phyloP scores from a whole-genome alignment of 2,888 invertebrate species.

The Drosophila algonquin region DNA sequence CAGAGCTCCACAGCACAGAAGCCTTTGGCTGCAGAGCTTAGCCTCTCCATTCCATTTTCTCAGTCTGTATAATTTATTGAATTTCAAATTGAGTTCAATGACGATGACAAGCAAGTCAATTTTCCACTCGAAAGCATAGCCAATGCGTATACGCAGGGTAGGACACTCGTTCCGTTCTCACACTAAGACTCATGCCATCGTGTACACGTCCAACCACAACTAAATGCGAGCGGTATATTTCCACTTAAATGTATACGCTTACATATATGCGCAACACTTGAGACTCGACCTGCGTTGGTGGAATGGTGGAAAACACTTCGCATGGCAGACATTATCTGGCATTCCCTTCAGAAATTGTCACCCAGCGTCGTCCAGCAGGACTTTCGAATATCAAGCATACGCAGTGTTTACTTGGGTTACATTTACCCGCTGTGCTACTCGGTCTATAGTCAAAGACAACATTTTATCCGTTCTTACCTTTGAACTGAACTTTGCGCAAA shows the following conservation, averaged over 20 bases:
- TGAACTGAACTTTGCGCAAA: conserved; percentile 93
- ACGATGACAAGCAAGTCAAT: conserved; percentile 81
- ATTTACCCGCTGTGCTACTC: background rate
- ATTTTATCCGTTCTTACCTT: conserved; percentile 86
- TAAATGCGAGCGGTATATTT: conserved; percentile 29
- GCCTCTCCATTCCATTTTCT: background rate
- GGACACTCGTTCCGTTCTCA: conserved; percentile 1
- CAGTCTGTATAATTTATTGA: conserved; percentile 77
- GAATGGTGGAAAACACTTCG: too few relatives aligned
- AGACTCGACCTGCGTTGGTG: background rate
- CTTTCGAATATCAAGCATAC: too few relatives aligned
- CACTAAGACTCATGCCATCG: background rate
- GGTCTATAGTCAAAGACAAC: background rate
- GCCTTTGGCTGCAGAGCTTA: conserved; percentile 19
- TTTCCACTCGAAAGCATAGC: conserved; percentile 78
- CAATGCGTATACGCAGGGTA: conserved; percentile 59
- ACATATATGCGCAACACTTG: conserved; percentile 66
- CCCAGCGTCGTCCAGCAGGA: too few relatives aligned
- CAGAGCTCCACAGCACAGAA: conserved; percentile 52
- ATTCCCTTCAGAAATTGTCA: too few relatives aligned
- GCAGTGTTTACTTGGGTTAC: background rate
- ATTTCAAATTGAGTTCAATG: conserved; percentile 81
- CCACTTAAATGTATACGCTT: conserved; percentile 60
- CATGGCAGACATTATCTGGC: background rate
- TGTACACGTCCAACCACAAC: background rate